Evolutionary conservation across 2,113 vertebrate genomes (phyloP), one percentile per base, ranked within the genome.

Genomic region (Saccopteryx bilineata): DNA sequence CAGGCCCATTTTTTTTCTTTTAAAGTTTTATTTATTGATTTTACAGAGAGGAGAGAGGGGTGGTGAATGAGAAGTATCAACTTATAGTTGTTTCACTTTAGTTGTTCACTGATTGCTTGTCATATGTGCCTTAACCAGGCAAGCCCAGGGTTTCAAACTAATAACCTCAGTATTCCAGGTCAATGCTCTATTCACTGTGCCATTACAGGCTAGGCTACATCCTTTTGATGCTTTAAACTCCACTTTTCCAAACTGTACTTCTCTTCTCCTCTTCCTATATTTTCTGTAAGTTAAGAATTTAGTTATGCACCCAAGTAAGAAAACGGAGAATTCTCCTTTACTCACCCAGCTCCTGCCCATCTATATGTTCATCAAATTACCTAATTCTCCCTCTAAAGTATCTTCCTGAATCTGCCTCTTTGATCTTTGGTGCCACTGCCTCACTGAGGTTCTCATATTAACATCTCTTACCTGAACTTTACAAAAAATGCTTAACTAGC

Each of bases 331-430:
- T 71, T 76, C 78, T 9, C 14, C 56, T 80, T 91, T 39, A 66
- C 46, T 90, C 18, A 90, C 31, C 28, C n/a, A 79, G 31, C n/a
- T 90, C 39, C 13, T 66, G 39, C 9, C 23, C 48, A 87, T 82
- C 14, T 79, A 39, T 7, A 26, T 79, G 50, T 33, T 85, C 33
- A 91, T 26, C 75, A 85, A 26, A 78, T 66, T 78, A 94, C 23
- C 31, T 60, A 80, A 87, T 48, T 80, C 21, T 88, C 65, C 56
- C 24, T 89, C 75, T 23, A 50, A 83, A 90, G 48, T 33, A 26
- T 54, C 15, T 95, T 87, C 82, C 58, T 83, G 48, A 92, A 81
- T 83, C 87, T 85, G 54, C 58, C 71, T 75, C 71, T 96, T 91
- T n/a, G 10, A 84, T 48, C 74, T 58, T 68, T 5, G 48, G 19